These are phyloP conservation scores for Plagodis pulveraria DNA, from an alignment of 2,888 invertebrate genomes.

Conservation along the genomic window DNA sequence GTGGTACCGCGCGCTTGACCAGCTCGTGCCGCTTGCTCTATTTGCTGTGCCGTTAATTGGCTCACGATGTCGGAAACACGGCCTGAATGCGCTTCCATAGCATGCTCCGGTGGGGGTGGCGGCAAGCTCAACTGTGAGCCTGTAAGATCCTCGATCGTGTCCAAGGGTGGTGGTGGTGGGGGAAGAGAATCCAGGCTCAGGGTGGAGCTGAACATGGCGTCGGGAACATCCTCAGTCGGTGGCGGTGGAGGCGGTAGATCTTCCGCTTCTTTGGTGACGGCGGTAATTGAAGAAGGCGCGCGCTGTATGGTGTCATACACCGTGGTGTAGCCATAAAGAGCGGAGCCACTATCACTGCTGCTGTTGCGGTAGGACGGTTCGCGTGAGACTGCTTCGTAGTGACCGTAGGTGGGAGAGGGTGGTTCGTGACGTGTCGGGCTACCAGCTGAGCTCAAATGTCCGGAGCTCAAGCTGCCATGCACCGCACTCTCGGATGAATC, in stretches of 20 bases:
- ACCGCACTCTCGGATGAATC: slow-evolving; percentile 57
- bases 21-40: slow-evolving; percentile 65
- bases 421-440: slow-evolving; percentile 57
- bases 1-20: slow-evolving; percentile 67
- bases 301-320: slow-evolving; percentile 77
- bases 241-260: slow-evolving; percentile 89
- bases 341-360: slow-evolving; percentile 60
- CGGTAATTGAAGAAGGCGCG: slow-evolving; percentile 84
- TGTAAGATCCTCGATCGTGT: slow-evolving; percentile 84
- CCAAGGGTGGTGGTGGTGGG: slow-evolving; percentile 90
- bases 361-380: slow-evolving; percentile 60
- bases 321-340: slow-evolving; percentile 74
- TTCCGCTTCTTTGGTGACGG: slow-evolving; percentile 59
- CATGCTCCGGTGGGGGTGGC: slow-evolving; percentile 88
- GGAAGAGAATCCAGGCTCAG: slow-evolving; percentile 92
- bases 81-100: slow-evolving; percentile 64
- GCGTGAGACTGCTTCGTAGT: slow-evolving; percentile 65
- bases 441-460: slow-evolving; percentile 46
- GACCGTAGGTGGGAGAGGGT: slow-evolving; percentile 60
- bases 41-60: slow-evolving; percentile 70
- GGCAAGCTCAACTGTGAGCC: slow-evolving; percentile 91
- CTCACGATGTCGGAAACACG: slow-evolving; percentile 75
- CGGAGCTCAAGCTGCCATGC: slow-evolving; percentile 48
- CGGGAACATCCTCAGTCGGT: slow-evolving; percentile 83
- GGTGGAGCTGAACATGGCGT: slow-evolving; percentile 89